Percentiles rank a stretch among this genome's conserved stretches.
Evolutionary conservation across 1,140 invertebrate species (phyloP).

Genomic region (Diabrotica virgifera): DNA sequence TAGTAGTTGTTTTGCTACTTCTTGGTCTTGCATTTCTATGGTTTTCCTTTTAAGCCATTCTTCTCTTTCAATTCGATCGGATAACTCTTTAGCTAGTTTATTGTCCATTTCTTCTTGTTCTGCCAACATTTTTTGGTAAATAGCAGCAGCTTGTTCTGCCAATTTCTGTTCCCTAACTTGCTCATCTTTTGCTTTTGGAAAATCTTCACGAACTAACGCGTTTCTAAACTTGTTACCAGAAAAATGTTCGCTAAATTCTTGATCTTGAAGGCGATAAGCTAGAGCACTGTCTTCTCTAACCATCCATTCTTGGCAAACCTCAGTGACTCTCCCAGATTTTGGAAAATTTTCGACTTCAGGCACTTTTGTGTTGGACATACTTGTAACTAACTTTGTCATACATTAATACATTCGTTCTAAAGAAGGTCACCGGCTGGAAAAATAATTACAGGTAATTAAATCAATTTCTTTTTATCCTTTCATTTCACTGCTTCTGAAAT

Average conservation of each 20-base stretch:
- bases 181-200: conserved; percentile 78
- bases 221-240: conserved; percentile 83
- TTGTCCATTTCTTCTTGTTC: conserved; percentile 73
- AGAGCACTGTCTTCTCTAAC: conserved; percentile 88
- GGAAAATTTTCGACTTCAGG: conserved; percentile 34
- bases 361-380: conserved; percentile 35
- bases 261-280: conserved; percentile 83
- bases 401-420: neutral
- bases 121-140: conserved; percentile 60
- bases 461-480: neutral
- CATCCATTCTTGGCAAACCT: conserved; percentile 80
- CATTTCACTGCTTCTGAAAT: neutral
- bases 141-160: conserved; percentile 57
- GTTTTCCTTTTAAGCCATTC: conserved; percentile 55
- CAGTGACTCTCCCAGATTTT: conserved; percentile 41
- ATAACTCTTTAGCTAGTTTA: conserved; percentile 61
- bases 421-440: conserved; percentile 4
- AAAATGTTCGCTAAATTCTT: conserved; percentile 86
- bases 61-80: conserved; percentile 61
- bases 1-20: conserved; percentile 50
- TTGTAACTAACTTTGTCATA: conserved; percentile 10
- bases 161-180: conserved; percentile 73
- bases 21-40: conserved; percentile 53
- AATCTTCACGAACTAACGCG: conserved; percentile 83
- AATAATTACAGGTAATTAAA: conserved; percentile 10